Percentiles rank a stretch among this genome's conserved stretches.
Conservation (phyloP, 1,140 invertebrate genomes). For the Samia ricini region DNA sequence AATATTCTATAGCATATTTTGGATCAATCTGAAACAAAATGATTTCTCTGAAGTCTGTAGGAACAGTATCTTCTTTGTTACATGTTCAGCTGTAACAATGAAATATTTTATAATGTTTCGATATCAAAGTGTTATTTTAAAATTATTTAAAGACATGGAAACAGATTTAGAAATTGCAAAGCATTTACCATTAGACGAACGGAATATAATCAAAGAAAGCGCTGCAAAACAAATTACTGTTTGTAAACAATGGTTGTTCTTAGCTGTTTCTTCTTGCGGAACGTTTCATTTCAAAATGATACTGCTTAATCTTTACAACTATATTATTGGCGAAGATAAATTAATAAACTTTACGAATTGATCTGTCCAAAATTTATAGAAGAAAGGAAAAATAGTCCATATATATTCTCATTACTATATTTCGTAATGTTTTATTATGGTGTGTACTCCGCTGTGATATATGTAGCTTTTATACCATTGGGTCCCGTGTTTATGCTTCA, state of each 20-base stretch:
- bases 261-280: not conserved
- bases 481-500: constrained; percentile 47
- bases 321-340: constrained; percentile 24
- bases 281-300: not conserved
- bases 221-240: constrained; percentile 27
- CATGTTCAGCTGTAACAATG: constrained; percentile 31
- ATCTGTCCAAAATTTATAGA: constrained; percentile 39
- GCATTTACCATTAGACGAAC: constrained; percentile 20
- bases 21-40: constrained; percentile 33
- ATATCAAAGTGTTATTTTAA: constrained; percentile 13
- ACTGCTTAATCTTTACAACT: not conserved
- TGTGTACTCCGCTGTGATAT: constrained; percentile 25
- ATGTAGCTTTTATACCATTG: constrained; percentile 35
- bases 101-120: constrained; percentile 32
- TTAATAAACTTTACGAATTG: constrained; percentile 36
- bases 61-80: constrained; percentile 34
- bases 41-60: constrained; percentile 38
- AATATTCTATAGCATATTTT: constrained; percentile 33
- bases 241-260: constrained; percentile 2
- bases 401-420: constrained; percentile 17
- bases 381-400: constrained; percentile 20
- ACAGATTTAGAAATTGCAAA: constrained; percentile 26
- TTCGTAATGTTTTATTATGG: constrained; percentile 22
- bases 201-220: constrained; percentile 26
- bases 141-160: constrained; percentile 36